Evolutionary conservation across 1,140 invertebrate genomes (phyloP).

Genomic region (Tetragonula clypearis): DNA sequence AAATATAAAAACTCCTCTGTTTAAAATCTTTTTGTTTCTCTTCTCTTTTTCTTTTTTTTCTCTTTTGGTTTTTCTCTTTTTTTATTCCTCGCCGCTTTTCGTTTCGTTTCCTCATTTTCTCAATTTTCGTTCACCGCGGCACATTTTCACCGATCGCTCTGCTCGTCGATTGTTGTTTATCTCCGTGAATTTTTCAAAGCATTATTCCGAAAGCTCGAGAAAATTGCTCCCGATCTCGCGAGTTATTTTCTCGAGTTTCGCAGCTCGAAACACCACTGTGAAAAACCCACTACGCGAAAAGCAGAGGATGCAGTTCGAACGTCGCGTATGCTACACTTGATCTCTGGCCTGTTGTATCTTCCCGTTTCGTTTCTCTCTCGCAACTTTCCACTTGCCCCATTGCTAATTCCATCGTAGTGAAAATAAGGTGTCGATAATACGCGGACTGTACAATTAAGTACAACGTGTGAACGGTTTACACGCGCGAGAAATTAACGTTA

Average conservation of each 20-base stretch:
- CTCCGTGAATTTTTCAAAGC: background rate
- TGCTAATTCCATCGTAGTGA: slow-evolving; percentile 41
- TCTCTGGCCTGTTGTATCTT: background rate
- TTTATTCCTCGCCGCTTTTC: no score
- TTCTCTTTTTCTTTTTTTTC: background rate
- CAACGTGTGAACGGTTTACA: slow-evolving; percentile 43
- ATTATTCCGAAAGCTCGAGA: background rate
- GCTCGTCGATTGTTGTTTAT: background rate
- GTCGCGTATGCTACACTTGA: slow-evolving; percentile 6
- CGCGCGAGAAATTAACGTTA: slow-evolving; percentile 48
- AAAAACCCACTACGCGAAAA: background rate
- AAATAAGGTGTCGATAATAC: slow-evolving; percentile 62
- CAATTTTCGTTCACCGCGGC: slow-evolving; percentile 17
- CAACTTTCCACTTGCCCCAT: background rate
- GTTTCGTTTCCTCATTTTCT: slow-evolving; percentile 38
- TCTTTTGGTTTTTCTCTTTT: background rate
- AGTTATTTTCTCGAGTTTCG: no score
- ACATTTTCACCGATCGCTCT: slow-evolving; percentile 42
- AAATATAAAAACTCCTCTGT: slow-evolving; percentile 78
- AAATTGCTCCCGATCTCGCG: background rate
- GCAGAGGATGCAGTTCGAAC: slow-evolving; percentile 55
- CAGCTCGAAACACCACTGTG: background rate
- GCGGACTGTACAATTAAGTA: slow-evolving; percentile 61
- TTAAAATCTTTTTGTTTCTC: slow-evolving; percentile 53
- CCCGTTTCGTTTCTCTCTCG: slow-evolving; percentile 6